Percentiles rank a stretch among this genome's conserved stretches.
These are phyloP conservation scores for Cochlearius cochlearius DNA, from an alignment of 2,113 vertebrate genomes.

Conservation along the genomic window DNA sequence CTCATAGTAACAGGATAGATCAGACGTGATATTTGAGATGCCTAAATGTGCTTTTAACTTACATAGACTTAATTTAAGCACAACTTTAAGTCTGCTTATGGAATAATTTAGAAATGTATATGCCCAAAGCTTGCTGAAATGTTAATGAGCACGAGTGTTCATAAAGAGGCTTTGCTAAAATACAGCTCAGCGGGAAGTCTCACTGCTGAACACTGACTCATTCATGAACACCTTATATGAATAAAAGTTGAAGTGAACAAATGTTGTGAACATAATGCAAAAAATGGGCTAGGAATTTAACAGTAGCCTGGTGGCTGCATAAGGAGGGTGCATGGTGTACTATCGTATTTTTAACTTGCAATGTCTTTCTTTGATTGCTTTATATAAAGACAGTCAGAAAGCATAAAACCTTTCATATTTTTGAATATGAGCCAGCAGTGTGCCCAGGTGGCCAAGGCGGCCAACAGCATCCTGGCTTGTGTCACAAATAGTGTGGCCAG, in stretches of 20 bases:
- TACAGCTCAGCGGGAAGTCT: background rate
- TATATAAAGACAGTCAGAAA: background rate
- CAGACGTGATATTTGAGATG: background rate
- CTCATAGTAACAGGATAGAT: background rate
- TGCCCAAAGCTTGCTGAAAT: background rate
- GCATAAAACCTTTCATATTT: background rate
- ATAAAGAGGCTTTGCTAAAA: background rate
- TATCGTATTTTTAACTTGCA: background rate
- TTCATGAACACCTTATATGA: background rate
- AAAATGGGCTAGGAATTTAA: background rate
- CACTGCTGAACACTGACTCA: background rate
- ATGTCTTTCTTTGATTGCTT: background rate
- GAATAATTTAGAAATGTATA: background rate
- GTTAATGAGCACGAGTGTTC: background rate
- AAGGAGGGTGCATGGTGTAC: fast-evolving
- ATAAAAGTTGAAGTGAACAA: background rate
- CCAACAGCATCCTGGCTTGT: background rate
- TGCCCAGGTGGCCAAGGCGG: background rate
- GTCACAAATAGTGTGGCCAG: background rate
- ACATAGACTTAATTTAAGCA: background rate
- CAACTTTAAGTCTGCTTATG: background rate
- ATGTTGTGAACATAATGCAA: background rate
- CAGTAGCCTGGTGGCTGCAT: background rate
- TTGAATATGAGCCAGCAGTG: background rate
- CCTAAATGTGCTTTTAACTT: background rate